These are phyloP conservation scores for Hyperoplus immaculatus DNA, from an alignment of 2,797 vertebrate genomes.

Conservation along the genomic window DNA sequence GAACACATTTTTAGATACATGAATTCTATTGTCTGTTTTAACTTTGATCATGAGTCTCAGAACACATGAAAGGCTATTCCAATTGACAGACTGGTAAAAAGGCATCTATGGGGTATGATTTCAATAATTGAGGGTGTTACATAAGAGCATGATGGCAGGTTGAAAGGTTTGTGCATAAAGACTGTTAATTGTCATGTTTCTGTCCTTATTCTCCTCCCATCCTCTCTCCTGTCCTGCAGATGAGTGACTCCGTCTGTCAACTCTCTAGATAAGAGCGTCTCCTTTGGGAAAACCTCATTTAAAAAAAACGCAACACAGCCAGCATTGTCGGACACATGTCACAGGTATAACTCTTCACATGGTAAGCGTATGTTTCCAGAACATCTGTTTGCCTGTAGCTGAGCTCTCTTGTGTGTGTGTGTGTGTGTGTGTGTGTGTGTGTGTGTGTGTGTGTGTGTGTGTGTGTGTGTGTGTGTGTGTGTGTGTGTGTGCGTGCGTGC, in stretches of 20 bases:
- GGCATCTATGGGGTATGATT: constrained; percentile 24
- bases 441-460: constrained; percentile 17
- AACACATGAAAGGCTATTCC: constrained; percentile 6
- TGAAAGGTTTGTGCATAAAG: constrained; percentile 41
- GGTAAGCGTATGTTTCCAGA: constrained; percentile 53
- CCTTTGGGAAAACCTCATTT: constrained; percentile 83
- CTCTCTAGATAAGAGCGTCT: constrained; percentile 87
- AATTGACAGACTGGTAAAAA: constrained; percentile 5
- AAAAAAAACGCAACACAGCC: constrained; percentile 85
- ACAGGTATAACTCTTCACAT: constrained; percentile 84
- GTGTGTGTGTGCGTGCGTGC: constrained; percentile 16
- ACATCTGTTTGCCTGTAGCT: constrained; percentile 37
- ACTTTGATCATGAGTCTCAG: not conserved
- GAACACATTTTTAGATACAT: not conserved
- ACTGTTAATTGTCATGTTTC: constrained; percentile 52
- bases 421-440: constrained; percentile 23
- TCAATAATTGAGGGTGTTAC: constrained; percentile 62
- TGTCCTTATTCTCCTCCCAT: constrained; percentile 26
- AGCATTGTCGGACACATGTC: constrained; percentile 92
- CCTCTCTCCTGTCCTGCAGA: constrained; percentile 78
- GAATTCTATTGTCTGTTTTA: not conserved
- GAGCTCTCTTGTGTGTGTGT: constrained; percentile 24
- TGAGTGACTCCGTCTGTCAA: constrained; percentile 85
- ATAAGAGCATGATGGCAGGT: constrained; percentile 65
- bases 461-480: constrained; percentile 17